Conservation (phyloP, 2,797 vertebrate species). For the Danionella dracula region DNA sequence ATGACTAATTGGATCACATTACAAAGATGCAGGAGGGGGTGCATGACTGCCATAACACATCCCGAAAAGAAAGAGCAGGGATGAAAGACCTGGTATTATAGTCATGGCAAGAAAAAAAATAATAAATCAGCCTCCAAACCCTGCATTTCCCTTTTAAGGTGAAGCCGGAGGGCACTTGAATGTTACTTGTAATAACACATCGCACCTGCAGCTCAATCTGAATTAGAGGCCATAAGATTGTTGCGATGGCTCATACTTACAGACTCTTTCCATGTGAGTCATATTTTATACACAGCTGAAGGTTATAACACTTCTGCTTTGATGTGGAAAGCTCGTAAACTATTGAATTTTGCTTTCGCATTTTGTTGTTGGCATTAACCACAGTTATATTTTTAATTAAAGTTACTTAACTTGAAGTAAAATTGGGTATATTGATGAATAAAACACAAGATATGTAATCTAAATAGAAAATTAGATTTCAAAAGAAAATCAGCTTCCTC, state of each 20-base stretch:
- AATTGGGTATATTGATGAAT: too few species aligned
- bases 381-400: background rate
- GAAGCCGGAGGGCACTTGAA: slow-evolving; percentile 37
- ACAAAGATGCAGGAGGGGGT: slow-evolving; percentile 37
- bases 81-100: slow-evolving; percentile 38
- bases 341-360: background rate
- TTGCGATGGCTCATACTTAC: slow-evolving; percentile 52
- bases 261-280: slow-evolving; percentile 37
- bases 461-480: background rate
- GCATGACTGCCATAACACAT: slow-evolving; percentile 44
- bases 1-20: slow-evolving; percentile 42
- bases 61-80: slow-evolving; percentile 41
- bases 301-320: slow-evolving; percentile 52
- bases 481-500: too few species aligned
- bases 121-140: slow-evolving; percentile 15
- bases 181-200: slow-evolving; percentile 48
- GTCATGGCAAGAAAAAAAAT: background rate
- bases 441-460: background rate
- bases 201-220: slow-evolving; percentile 52
- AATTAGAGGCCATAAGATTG: slow-evolving; percentile 51
- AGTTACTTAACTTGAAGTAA: background rate
- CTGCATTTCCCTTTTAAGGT: slow-evolving; percentile 45
- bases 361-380: background rate
- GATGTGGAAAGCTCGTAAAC: slow-evolving; percentile 48
- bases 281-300: slow-evolving; percentile 42